Base-by-base conservation (phyloP, 2,797 vertebrate species). In the Sebastiscus tertius region DNA sequence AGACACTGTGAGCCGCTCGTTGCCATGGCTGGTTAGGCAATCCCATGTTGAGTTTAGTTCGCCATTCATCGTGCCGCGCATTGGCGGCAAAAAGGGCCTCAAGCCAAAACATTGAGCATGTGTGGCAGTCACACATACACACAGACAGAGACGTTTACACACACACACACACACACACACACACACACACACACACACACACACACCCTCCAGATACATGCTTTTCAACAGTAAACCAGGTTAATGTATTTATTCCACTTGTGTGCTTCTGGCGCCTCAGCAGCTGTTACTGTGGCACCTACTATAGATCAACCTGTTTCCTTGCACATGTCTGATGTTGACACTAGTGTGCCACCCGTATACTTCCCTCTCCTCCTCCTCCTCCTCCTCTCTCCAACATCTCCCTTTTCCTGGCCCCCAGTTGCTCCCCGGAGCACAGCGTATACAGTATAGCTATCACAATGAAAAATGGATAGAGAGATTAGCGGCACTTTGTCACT, bases 401-500 rank as follows among this genome's bases (percentile, higher is more conserved):
- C 71, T 75, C 76, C 31, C 33, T 64, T 58, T 58, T 61, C 63
- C 59, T 49, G 74, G 72, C 75, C 75, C 61, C 61, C 22, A 20
- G 61, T 80, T 63, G 31, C 34, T 87, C 77, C 84, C 86, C 11
- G 72, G 62, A 80, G 89, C 81, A 5, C 68, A 61, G 31, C 33
- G 14, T 56, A 62, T 65, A 79, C 80, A 72, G 70, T 54, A 49
- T 49, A 78, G 68, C 84, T 52, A 78, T 89, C 79, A 72, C n/a
- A 18, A 75, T 92, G 80, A 93, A 85, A 93, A 90, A 92, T 91
- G 87, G 66, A 90, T 76, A 11, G 29, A 33, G 82, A 88, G 88
- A 92, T 93, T 86, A 92, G 78, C 22, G 6, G 79, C 80, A 81
- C 67, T 93, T 90, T 91, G 92, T 91, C 87, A 84, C 60, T 2